phyloP scores from a whole-genome alignment of 2,113 vertebrate genomes.

The Rousettus leschenaultii region DNA sequence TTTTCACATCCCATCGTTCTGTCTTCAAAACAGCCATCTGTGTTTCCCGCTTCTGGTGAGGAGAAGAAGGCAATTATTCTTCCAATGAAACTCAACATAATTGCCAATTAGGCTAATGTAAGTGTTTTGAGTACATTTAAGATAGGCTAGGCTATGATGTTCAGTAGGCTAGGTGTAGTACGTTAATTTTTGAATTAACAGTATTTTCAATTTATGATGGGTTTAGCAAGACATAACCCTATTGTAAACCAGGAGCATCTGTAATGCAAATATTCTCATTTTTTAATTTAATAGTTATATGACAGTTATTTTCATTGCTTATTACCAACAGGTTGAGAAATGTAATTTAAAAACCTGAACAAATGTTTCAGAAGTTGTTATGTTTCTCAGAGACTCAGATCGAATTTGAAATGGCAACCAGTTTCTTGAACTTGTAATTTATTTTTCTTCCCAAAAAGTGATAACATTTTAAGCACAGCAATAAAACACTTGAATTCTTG shows the following conservation, averaged over 20 bases:
- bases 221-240: neutral
- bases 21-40: neutral
- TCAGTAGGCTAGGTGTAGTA: neutral
- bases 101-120: neutral
- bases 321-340: neutral
- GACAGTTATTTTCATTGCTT: neutral
- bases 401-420: neutral
- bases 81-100: neutral
- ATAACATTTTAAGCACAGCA: neutral
- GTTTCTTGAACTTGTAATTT: conserved; percentile 6
- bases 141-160: neutral
- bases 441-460: neutral
- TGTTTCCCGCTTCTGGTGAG: neutral
- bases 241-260: neutral
- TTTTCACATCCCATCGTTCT: neutral
- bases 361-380: neutral
- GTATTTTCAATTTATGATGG: neutral
- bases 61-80: neutral
- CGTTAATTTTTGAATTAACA: neutral
- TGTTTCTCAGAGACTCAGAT: neutral
- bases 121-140: neutral
- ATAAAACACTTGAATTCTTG: neutral
- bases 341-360: neutral
- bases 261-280: neutral
- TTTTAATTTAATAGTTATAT: neutral